Evolutionary conservation across 2,797 vertebrate genomes (phyloP).

Genomic region (Artibeus lituratus): DNA sequence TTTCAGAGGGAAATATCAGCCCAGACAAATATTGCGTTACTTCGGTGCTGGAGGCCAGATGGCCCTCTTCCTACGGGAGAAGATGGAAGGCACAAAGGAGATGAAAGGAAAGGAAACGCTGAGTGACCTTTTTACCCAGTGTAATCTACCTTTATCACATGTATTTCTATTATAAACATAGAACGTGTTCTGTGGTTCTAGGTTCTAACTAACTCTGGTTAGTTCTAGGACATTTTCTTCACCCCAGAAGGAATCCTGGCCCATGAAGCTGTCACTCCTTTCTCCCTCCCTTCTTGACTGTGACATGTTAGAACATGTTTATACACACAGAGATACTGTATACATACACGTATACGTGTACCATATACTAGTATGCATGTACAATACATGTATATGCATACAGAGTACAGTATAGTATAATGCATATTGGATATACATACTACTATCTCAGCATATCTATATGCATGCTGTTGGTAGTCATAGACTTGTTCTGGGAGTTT

Average conservation of each 20-base stretch:
- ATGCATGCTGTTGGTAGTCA: background rate
- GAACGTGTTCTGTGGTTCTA: no score
- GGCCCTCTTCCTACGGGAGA: background rate
- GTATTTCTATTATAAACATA: background rate
- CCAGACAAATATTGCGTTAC: background rate
- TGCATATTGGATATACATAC: no score
- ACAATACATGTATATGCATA: no score
- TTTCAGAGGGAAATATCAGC: background rate
- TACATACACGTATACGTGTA: no score
- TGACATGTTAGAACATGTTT: background rate
- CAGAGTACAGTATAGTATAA: no score
- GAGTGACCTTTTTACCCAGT: background rate
- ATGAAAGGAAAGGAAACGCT: background rate
- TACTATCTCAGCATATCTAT: background rate
- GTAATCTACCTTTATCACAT: background rate
- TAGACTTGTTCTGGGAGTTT: background rate
- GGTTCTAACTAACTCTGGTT: no score
- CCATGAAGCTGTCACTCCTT: background rate
- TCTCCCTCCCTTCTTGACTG: background rate
- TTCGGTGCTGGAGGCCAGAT: background rate
- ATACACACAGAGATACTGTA: background rate
- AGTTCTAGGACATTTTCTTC: background rate
- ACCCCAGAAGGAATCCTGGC: background rate
- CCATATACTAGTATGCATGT: no score
- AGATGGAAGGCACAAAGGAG: background rate